Base-by-base conservation (phyloP, 2,888 invertebrate genomes). In the Charanyca ferruginea region DNA sequence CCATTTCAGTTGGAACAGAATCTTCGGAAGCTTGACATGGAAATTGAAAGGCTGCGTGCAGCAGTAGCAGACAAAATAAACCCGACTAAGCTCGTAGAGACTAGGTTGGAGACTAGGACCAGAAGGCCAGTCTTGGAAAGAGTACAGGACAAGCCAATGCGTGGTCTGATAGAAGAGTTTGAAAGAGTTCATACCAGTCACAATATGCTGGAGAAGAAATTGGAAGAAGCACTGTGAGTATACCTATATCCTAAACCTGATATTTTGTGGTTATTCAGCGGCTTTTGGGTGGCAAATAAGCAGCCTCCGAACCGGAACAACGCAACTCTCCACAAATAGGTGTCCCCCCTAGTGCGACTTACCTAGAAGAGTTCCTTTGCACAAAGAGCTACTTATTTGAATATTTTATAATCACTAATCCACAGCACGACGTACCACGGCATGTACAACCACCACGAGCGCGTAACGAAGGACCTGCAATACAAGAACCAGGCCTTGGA, bases 21-120 rank as follows among this genome's bases (percentile, higher is more conserved):
- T 93, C 97, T 99, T 96, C 97, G 97, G 68, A 97, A 97, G 85
- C 94, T 98, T 7, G 96, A 97, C 63, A 96, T 97, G 75, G 99
- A 99, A 92, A 97, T 99, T 53, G 95, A 96, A 64, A 96, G 96
- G 0, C 89, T 99, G 13, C 97, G 98, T 83, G 97, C 97, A 28
- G 97, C 98, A 0, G 94, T 98, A 4, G 93, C 96, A 2, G 97
- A 97, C 70, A 98, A 98, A 94, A 97, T 96, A 6, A 97, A 98
- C 85, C 97, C 97, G 0, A 96, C 97, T 47, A 99, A 98, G 89
- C 94, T 99, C 79, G 98, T 98, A 6, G 98, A 99, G 91, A 98
- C 98, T 0, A 96, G 99, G 57, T 95, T 98, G 55, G 98, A 98
- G 89, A 98, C 97, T 86, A 96, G 98, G 58, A 97, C 97, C 0